Percentiles rank a stretch among this genome's conserved stretches.
These are phyloP conservation scores for Lasioglossum calceatum DNA, from an alignment of 2,888 invertebrate genomes.

Conservation along the genomic window DNA sequence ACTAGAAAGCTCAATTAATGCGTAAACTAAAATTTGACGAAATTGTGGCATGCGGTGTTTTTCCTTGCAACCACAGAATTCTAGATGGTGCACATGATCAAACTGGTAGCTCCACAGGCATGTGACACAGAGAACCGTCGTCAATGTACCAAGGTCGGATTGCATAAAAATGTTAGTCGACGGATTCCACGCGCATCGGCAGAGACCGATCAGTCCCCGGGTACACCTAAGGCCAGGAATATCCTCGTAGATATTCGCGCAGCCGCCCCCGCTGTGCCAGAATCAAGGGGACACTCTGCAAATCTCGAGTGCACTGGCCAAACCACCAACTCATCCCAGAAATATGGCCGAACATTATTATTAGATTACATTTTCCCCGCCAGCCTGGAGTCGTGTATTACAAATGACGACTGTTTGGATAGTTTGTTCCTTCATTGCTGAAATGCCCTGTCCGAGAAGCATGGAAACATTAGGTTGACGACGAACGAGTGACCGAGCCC, in stretches of 20 bases:
- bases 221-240: conserved; percentile 74
- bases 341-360: conserved; percentile 77
- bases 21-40: too few relatives aligned
- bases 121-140: not conserved
- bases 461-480: not conserved
- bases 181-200: conserved; percentile 44
- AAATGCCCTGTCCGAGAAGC: not conserved
- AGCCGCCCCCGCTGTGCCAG: conserved; percentile 67
- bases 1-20: too few relatives aligned
- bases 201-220: conserved; percentile 66
- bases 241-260: conserved; percentile 52
- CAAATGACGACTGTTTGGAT: conserved; percentile 19
- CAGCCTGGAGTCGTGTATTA: conserved; percentile 51
- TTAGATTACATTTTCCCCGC: conserved; percentile 74
- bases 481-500: not conserved
- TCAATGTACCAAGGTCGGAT: conserved; percentile 64
- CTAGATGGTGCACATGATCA: not conserved
- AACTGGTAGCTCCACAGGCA: not conserved
- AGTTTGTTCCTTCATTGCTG: conserved; percentile 16
- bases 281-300: conserved; percentile 69
- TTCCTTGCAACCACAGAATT: too few relatives aligned
- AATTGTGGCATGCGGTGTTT: too few relatives aligned
- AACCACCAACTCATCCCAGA: conserved; percentile 72
- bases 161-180: conserved; percentile 61
- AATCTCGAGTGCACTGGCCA: conserved; percentile 73